Base-by-base conservation (phyloP, 2,888 invertebrate species). In the Lissocephala sabroskyi region DNA sequence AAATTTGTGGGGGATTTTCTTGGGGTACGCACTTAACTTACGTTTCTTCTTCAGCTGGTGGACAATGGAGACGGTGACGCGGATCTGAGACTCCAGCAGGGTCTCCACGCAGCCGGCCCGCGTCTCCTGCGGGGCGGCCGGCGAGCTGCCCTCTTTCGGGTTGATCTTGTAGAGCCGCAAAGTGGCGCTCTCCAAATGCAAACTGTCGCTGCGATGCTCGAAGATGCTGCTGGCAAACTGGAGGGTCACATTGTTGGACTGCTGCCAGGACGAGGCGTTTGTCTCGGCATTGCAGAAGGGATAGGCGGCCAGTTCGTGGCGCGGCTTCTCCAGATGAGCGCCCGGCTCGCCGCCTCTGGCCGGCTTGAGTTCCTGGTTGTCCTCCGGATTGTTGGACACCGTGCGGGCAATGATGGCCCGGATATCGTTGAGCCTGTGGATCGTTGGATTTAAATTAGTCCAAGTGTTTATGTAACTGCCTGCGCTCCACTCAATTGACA, bases 251-350 rank as follows among this genome's bases (percentile, higher is more conserved):
- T 84, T 84, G 46, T 63, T 77, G 45, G 79, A 79, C 23, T 77
- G 74, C 45, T 79, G 62, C 84, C 84, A 84, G 2, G 79, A 68
- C 0, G 70, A 61, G 9, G 66, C 75, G 45, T 75, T 81, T 6
- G 81, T 80, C 39, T 81, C 81, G 3, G 77, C 77, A 55, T 76
- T 82, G 49, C 84, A 84, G 7, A 79, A 71, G 14, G 84, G 84
- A 65, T 82, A 84, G 11, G 82, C 84, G 11, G 84, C 83, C 75
- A 79, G 82, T 56, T 82, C 83, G 50, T 83, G 81, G 10, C 70
- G 52, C 0, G 80, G 65, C 42, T 68, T 62, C 13, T 79, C 77
- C 14, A 65, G 68, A 48, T 55, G 66, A 0, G 66, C 65, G 23
- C 61, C 65, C 26, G 48, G 11, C n/a, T n/a, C n/a, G n/a, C n/a